These are phyloP conservation scores for Phoeniculus purpureus DNA, from an alignment of 2,797 vertebrate genomes.

Conservation along the genomic window DNA sequence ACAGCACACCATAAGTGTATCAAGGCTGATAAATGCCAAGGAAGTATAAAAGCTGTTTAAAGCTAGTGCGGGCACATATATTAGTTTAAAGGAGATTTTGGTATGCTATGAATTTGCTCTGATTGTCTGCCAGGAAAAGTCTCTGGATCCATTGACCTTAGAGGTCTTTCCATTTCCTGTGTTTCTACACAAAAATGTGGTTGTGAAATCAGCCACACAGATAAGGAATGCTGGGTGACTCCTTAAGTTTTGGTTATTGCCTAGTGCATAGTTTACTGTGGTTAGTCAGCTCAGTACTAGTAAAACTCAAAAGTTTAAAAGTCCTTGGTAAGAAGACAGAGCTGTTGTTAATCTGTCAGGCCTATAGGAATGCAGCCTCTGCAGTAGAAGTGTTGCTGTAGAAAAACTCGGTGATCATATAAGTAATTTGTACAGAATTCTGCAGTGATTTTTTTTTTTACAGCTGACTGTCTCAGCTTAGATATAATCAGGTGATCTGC, in stretches of 20 bases:
- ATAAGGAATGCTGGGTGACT: background rate
- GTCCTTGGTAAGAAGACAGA: background rate
- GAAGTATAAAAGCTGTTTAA: background rate
- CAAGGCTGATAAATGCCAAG: background rate
- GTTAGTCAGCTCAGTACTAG: background rate
- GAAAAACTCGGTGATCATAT: background rate
- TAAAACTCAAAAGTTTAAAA: background rate
- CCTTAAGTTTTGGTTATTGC: background rate
- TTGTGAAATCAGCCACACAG: background rate
- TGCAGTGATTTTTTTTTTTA: background rate
- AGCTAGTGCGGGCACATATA: background rate
- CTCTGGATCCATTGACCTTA: background rate
- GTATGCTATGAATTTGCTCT: background rate
- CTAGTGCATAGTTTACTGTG: background rate
- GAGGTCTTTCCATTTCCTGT: background rate
- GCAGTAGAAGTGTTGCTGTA: background rate
- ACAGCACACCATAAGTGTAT: fast-evolving
- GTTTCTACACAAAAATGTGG: background rate
- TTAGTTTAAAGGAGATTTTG: background rate
- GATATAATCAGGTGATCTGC: background rate
- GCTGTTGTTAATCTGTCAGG: background rate
- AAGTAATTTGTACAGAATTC: background rate
- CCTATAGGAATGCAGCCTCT: background rate
- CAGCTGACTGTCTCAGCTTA: background rate
- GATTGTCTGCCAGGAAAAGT: background rate